Percentiles rank a stretch among this genome's conserved stretches.
These are phyloP conservation scores for Struthidea cinerea DNA, from an alignment of 2,113 vertebrate species.

Conservation along the genomic window DNA sequence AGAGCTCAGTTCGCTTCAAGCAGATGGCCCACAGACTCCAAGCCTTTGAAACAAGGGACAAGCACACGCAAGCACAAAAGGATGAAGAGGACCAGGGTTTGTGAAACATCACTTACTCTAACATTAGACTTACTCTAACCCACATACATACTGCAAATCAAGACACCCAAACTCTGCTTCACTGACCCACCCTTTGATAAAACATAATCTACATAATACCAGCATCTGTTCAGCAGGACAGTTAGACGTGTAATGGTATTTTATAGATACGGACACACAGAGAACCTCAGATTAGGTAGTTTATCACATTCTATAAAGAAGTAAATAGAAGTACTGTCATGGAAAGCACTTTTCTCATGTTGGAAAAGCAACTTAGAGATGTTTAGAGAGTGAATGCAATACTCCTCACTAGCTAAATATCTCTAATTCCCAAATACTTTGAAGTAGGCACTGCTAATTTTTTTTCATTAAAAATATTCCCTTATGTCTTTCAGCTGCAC, in stretches of 20 bases:
- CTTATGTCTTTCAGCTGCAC: neutral
- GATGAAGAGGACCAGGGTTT: neutral
- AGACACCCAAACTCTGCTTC: neutral
- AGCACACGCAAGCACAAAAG: neutral
- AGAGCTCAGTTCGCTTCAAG: neutral
- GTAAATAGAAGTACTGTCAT: neutral
- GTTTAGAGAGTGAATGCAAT: neutral
- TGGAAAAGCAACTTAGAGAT: neutral
- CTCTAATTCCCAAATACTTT: neutral
- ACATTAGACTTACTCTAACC: neutral
- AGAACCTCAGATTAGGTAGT: neutral
- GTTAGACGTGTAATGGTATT: neutral
- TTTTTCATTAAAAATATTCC: neutral
- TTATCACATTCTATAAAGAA: neutral
- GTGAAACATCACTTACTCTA: neutral
- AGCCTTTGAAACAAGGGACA: neutral
- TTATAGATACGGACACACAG: neutral
- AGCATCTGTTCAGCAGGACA: neutral
- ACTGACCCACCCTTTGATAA: neutral
- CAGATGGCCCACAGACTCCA: neutral
- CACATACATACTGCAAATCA: neutral
- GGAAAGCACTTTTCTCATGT: neutral
- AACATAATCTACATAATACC: neutral
- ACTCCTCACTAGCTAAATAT: neutral
- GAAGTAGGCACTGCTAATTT: neutral